Evolutionary conservation across 1,140 invertebrate species (phyloP).

Genomic region (Drosophila sproati): DNA sequence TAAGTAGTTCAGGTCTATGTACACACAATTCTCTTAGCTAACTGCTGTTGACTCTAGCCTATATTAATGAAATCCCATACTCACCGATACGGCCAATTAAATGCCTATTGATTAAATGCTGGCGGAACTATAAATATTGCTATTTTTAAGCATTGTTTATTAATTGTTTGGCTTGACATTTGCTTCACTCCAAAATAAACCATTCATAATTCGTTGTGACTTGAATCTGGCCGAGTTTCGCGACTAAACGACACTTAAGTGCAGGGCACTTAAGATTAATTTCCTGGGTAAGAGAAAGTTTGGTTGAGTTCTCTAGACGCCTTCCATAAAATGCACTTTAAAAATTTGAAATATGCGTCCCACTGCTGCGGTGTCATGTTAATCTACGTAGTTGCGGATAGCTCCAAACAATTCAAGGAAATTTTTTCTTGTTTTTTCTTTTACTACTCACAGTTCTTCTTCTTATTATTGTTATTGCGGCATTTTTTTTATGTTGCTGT

Average conservation of each 20-base stretch:
- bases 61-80: slow-evolving; percentile 2
- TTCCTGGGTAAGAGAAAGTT: slow-evolving; percentile 32
- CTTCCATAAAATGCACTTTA: slow-evolving; percentile 34
- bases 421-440: slow-evolving; percentile 1
- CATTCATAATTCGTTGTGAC: slow-evolving; percentile 9
- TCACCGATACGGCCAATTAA: slow-evolving; percentile 60
- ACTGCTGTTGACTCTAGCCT: slow-evolving; percentile 9
- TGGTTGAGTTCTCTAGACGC: slow-evolving; percentile 31
- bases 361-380: slow-evolving; percentile 32
- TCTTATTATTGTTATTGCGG: slow-evolving; percentile 8
- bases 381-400: slow-evolving; percentile 17
- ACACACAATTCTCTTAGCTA: slow-evolving; percentile 3
- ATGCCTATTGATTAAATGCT: slow-evolving; percentile 32
- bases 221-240: neutral
- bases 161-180: slow-evolving; percentile 19
- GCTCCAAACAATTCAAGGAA: neutral
- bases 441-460: neutral
- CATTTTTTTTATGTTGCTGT: neutral
- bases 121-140: neutral
- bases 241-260: slow-evolving; percentile 52
- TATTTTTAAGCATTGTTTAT: slow-evolving; percentile 19
- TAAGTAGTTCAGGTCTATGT: neutral
- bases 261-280: slow-evolving; percentile 57
- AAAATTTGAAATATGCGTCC: slow-evolving; percentile 30
- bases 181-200: neutral